These are phyloP conservation scores for Moxostoma hubbsi DNA, from an alignment of 2,797 vertebrate genomes.

Conservation along the genomic window DNA sequence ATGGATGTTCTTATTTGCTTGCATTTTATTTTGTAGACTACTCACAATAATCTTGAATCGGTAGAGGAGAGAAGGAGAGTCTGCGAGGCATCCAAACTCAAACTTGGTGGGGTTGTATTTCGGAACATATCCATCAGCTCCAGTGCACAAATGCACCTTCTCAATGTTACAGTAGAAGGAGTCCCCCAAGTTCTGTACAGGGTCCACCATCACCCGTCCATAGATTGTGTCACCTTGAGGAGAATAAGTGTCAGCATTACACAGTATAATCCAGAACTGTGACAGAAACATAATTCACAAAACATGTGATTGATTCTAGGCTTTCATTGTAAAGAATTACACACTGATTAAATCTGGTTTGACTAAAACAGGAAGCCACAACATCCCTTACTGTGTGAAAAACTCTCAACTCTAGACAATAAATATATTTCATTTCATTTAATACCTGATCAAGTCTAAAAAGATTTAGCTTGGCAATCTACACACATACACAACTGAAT, in stretches of 20 bases:
- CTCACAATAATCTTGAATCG: slow-evolving; percentile 94
- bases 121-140: slow-evolving; percentile 92
- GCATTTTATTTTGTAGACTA: not conserved
- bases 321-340: too few species aligned
- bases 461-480: too few species aligned
- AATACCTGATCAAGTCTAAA: too few species aligned
- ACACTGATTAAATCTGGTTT: too few species aligned
- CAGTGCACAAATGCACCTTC: slow-evolving; percentile 93
- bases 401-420: too few species aligned
- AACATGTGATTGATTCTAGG: not conserved
- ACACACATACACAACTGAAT: not conserved
- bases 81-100: slow-evolving; percentile 92
- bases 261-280: not conserved
- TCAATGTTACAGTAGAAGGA: slow-evolving; percentile 94
- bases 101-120: slow-evolving; percentile 88
- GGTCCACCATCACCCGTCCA: slow-evolving; percentile 94
- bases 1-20: not conserved
- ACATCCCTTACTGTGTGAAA: too few species aligned
- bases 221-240: slow-evolving; percentile 87
- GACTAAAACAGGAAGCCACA: too few species aligned
- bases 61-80: slow-evolving; percentile 88
- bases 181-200: slow-evolving; percentile 92
- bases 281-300: not conserved
- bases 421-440: too few species aligned
- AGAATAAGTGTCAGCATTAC: not conserved